Conservation (phyloP, 2,888 invertebrate genomes). For the Andrena camellia region DNA sequence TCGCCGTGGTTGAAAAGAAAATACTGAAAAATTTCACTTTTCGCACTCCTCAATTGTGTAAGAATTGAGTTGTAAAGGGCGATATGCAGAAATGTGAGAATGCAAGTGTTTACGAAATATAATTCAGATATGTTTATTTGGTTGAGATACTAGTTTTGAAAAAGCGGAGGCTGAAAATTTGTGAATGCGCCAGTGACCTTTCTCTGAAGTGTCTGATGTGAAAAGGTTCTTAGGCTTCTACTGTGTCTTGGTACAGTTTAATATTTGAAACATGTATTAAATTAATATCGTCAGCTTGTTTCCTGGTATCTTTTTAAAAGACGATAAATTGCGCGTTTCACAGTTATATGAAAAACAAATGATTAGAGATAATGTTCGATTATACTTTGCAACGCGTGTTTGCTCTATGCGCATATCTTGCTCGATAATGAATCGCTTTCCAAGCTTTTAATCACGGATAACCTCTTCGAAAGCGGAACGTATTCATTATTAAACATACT, state of each 20-base stretch:
- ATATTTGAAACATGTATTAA: neutral
- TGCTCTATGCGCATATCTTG: neutral
- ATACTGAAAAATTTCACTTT: too few species aligned
- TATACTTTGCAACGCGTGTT: neutral
- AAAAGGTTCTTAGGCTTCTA: neutral
- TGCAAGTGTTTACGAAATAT: too few species aligned
- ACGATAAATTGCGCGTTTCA: neutral
- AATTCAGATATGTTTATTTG: too few species aligned
- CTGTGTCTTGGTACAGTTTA: neutral
- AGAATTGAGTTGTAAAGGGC: too few species aligned
- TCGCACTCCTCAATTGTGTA: too few species aligned
- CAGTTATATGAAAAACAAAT: neutral
- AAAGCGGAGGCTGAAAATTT: too few species aligned
- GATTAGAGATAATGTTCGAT: neutral
- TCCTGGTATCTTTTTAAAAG: neutral
- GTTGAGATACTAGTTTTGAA: too few species aligned
- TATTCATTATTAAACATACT: too few species aligned
- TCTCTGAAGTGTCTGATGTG: too few species aligned
- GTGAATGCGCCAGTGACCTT: too few species aligned
- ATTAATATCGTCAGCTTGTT: neutral
- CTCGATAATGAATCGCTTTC: neutral
- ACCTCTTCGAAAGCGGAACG: neutral
- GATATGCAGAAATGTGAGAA: too few species aligned
- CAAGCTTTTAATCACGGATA: neutral
- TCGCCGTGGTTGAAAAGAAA: too few species aligned